Evolutionary conservation across 2,113 vertebrate genomes (phyloP).

Genomic region (Stegostoma tigrinum): DNA sequence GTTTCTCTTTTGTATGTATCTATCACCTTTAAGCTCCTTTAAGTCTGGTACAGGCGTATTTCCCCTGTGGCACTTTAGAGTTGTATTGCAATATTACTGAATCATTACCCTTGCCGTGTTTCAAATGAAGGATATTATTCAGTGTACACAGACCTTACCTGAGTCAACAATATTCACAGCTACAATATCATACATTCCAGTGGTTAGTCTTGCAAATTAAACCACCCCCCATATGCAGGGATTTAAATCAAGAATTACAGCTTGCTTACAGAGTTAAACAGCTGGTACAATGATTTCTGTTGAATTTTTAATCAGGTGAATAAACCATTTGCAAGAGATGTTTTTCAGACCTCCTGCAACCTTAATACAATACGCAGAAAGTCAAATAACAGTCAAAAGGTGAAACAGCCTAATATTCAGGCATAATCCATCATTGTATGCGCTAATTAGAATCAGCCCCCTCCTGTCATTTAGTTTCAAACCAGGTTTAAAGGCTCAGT

Average conservation of each 20-base stretch:
- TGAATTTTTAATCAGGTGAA: constrained; percentile 75
- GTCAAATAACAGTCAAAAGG: constrained; percentile 53
- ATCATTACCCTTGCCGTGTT: constrained; percentile 36
- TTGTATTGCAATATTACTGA: constrained; percentile 38
- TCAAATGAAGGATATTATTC: constrained; percentile 38
- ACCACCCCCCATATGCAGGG: constrained; percentile 61
- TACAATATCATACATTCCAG: constrained; percentile 57
- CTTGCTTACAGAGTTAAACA: constrained; percentile 65
- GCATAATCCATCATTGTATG: constrained; percentile 66
- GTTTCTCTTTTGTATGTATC: constrained; percentile 33
- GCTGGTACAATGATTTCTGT: constrained; percentile 67
- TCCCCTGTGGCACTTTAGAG: constrained; percentile 35
- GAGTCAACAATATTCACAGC: constrained; percentile 51
- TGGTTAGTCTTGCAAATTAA: constrained; percentile 66
- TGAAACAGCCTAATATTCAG: constrained; percentile 65
- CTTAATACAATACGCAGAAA: constrained; percentile 56
- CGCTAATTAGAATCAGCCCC: constrained; percentile 68
- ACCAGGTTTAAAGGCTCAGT: constrained; percentile 53
- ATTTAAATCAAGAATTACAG: constrained; percentile 72
- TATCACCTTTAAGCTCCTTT: constrained; percentile 36
- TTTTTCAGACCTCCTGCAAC: constrained; percentile 55
- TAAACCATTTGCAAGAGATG: constrained; percentile 60
- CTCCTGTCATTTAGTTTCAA: constrained; percentile 55
- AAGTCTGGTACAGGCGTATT: constrained; percentile 29
- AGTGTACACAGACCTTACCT: constrained; percentile 46